These are phyloP conservation scores for Chalcis sispes DNA, from an alignment of 2,888 invertebrate genomes.

Conservation along the genomic window DNA sequence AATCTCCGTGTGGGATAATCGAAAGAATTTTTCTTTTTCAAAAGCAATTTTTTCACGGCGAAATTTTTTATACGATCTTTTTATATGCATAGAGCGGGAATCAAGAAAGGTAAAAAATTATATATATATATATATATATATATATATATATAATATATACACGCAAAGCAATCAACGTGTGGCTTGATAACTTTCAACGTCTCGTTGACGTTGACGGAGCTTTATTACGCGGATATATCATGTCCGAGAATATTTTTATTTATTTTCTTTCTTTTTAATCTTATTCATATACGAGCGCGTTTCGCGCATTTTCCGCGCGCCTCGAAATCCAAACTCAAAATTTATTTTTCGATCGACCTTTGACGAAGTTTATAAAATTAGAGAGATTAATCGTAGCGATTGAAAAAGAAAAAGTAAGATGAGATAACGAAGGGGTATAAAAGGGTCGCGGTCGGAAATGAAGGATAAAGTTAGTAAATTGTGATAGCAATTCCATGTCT, in stretches of 20 bases:
- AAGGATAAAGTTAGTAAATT: conserved; percentile 44
- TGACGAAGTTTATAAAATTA: no score
- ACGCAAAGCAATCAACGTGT: conserved; percentile 13
- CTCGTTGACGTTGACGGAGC: background rate
- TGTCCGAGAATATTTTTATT: no score
- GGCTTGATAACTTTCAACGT: background rate
- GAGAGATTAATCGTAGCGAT: background rate
- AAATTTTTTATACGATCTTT: conserved; percentile 55
- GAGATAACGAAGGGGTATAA: background rate
- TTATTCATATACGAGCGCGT: no score
- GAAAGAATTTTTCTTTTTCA: conserved; percentile 13
- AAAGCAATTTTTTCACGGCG: conserved; percentile 51
- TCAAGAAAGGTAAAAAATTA: no score
- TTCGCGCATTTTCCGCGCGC: no score
- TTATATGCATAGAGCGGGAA: background rate
- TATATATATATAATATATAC: background rate
- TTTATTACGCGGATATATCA: background rate
- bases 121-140: no score
- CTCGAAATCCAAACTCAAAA: no score
- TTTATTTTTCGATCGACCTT: no score
- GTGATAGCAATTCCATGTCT: conserved; percentile 61
- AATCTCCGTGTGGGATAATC: conserved; percentile 28
- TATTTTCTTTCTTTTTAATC: no score
- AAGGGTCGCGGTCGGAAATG: conserved; percentile 23
- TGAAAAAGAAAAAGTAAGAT: background rate